Conservation (phyloP, 2,888 invertebrate species). For the Macrophya alboannulata region DNA sequence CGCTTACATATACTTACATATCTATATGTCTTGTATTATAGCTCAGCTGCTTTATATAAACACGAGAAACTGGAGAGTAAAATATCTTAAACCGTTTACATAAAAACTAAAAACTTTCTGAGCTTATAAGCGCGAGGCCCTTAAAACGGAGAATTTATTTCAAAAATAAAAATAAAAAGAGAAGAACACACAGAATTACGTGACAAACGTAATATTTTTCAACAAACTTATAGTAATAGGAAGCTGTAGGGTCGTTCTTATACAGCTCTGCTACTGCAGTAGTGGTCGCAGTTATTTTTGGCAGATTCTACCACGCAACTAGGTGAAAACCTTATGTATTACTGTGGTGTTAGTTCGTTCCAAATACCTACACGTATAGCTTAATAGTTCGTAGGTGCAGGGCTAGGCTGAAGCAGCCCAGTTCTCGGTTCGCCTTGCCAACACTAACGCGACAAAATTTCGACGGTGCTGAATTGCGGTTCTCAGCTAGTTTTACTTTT, state of each 20-base stretch:
- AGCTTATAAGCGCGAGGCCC: no score
- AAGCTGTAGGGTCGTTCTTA: constrained; percentile 29
- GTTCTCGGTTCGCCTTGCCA: constrained; percentile 51
- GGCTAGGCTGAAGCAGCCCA: constrained; percentile 50
- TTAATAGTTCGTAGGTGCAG: constrained; percentile 53
- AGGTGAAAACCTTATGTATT: constrained; percentile 65
- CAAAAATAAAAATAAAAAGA: no score
- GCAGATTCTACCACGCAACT: constrained; percentile 65
- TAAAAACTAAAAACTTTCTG: no score
- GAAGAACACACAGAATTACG: background rate
- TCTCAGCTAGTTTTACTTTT: constrained; percentile 3
- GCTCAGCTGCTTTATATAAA: background rate
- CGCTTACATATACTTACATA: background rate
- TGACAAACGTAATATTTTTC: background rate
- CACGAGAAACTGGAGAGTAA: no score
- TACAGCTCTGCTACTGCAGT: constrained; percentile 2
- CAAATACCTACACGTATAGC: constrained; percentile 44
- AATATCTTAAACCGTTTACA: no score
- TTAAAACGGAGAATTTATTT: no score
- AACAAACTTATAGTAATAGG: background rate
- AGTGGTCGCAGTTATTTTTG: constrained; percentile 67
- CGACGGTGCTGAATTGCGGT: background rate
- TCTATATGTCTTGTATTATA: constrained; percentile 33
- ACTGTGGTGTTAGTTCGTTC: constrained; percentile 41
- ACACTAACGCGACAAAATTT: constrained; percentile 48